Evolutionary conservation across 2,888 invertebrate species (phyloP).

Genomic region (Brachyopa scutellaris): DNA sequence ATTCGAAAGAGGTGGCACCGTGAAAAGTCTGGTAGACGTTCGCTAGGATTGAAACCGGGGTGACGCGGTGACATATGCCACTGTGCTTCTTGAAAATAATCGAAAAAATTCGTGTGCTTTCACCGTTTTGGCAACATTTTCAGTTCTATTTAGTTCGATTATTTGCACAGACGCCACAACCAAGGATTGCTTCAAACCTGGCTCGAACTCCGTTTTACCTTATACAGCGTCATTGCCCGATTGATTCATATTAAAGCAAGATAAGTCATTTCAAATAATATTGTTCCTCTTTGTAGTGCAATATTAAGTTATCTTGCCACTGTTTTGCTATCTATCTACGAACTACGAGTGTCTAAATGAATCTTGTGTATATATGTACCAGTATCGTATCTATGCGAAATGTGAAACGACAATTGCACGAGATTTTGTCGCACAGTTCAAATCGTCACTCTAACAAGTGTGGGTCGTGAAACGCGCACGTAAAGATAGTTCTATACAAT

Average conservation of each 20-base stretch:
- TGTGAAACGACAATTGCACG: constrained; percentile 33
- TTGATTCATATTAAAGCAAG: constrained; percentile 45
- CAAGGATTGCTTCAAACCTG: constrained; percentile 22
- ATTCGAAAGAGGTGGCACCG: too few species aligned
- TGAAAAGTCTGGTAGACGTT: too few species aligned
- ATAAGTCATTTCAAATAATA: constrained; percentile 18
- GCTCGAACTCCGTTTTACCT: constrained; percentile 50
- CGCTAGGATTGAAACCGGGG: too few species aligned
- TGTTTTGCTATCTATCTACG: constrained; percentile 25
- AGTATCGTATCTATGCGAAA: too few species aligned
- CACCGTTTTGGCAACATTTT: too few species aligned
- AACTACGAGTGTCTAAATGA: constrained; percentile 3
- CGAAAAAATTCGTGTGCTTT: too few species aligned
- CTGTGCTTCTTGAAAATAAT: too few species aligned
- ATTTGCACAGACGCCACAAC: background rate
- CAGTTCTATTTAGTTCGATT: too few species aligned
- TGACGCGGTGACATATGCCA: too few species aligned
- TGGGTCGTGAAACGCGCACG: constrained; percentile 65
- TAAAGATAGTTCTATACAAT: constrained; percentile 4
- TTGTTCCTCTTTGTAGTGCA: constrained; percentile 39
- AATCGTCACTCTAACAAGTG: constrained; percentile 63
- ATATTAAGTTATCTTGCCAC: constrained; percentile 33
- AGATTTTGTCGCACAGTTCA: constrained; percentile 50
- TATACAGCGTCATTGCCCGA: constrained; percentile 52
- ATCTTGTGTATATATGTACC: too few species aligned